These are phyloP conservation scores for Chroicocephalus ridibundus DNA, from an alignment of 2,113 vertebrate genomes.

Conservation along the genomic window DNA sequence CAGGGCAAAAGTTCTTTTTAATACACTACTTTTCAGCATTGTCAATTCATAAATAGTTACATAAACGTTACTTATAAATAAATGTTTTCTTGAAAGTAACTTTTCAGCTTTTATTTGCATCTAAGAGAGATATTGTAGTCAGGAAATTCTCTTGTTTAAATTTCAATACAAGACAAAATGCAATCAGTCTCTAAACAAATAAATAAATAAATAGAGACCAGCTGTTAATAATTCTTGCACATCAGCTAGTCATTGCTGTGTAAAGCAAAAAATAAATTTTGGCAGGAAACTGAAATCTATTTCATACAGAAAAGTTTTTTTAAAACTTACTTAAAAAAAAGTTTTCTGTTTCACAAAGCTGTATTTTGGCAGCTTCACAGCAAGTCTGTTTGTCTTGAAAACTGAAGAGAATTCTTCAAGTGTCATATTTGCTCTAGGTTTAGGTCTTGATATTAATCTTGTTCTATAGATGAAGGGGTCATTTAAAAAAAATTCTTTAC, in stretches of 20 bases:
- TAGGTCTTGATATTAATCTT: constrained; percentile 29
- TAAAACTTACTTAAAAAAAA: neutral
- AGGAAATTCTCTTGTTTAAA: neutral
- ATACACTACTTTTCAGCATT: neutral
- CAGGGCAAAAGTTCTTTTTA: neutral
- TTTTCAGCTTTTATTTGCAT: neutral
- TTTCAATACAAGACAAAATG: neutral
- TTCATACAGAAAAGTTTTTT: neutral
- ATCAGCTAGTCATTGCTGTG: neutral
- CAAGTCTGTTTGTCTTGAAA: constrained; percentile 48
- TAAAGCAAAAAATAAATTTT: constrained; percentile 23
- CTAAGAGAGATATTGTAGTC: neutral
- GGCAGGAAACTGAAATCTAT: constrained; percentile 13
- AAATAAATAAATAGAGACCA: neutral
- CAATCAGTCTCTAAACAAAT: neutral
- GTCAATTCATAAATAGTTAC: neutral
- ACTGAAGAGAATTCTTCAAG: constrained; percentile 56
- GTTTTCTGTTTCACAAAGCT: constrained; percentile 6
- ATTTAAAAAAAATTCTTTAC: constrained; percentile 32
- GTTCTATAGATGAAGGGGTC: neutral
- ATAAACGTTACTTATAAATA: neutral
- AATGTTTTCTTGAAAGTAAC: neutral
- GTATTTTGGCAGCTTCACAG: constrained; percentile 26
- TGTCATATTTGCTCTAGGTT: constrained; percentile 43
- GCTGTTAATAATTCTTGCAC: constrained; percentile 29